Percentiles rank a stretch among this genome's conserved stretches.
These are phyloP conservation scores for rabbit (Oryctolagus cuniculus) DNA, from an alignment of 2,113 vertebrate species.

Conservation along the genomic window DNA sequence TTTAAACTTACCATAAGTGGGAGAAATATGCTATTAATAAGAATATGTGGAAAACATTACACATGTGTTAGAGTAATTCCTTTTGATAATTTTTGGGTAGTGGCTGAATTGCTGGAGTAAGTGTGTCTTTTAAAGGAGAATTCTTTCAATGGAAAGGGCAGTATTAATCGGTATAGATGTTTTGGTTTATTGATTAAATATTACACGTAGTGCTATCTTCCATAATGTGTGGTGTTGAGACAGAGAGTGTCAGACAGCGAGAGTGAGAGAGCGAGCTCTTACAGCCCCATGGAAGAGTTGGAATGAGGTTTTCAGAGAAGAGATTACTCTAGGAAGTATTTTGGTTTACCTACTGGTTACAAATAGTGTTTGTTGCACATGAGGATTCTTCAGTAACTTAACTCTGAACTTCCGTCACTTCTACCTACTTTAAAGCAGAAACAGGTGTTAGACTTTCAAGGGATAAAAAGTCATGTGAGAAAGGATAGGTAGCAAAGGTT, in stretches of 20 bases:
- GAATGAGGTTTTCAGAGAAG: neutral
- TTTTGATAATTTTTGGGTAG: conserved; percentile 10
- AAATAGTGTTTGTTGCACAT: neutral
- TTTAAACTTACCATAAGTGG: neutral
- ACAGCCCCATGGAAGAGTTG: neutral
- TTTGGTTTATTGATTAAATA: neutral
- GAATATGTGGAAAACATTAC: neutral
- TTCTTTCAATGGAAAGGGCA: neutral
- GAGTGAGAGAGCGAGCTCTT: neutral
- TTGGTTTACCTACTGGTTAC: neutral
- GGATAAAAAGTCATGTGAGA: neutral
- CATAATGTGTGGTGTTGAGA: neutral
- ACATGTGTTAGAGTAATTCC: neutral
- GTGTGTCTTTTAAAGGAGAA: neutral
- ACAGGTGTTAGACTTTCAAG: neutral
- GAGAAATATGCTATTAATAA: neutral
- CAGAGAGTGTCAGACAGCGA: neutral
- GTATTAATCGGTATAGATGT: neutral
- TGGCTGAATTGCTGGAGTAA: neutral
- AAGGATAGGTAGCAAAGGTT: neutral
- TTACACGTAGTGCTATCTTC: conserved; percentile 1
- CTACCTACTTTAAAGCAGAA: conserved; percentile 11
- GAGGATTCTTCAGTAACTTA: neutral
- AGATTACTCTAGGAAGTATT: neutral
- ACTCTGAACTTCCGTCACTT: neutral